A percentile compares a stretch with the other conserved stretches of the same genome.
phyloP scores from a whole-genome alignment of 30 jellyfish, hydroid and myxozoan species.

The Chironex yamaguchii region DNA sequence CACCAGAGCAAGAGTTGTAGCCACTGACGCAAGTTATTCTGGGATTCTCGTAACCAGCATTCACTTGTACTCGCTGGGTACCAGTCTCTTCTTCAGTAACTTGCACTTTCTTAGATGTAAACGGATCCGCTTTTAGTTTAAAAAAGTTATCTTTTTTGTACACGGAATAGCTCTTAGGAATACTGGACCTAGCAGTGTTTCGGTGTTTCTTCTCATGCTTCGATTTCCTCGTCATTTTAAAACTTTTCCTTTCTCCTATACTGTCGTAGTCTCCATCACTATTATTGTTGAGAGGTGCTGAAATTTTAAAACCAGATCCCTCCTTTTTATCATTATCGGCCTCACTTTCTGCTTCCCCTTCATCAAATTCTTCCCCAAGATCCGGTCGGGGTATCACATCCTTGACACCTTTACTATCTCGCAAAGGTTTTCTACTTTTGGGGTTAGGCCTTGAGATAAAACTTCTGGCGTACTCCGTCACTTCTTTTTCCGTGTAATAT shows the following conservation, averaged over 20 bases:
- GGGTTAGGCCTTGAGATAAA: not conserved
- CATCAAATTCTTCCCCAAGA: not conserved
- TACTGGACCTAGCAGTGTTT: not conserved
- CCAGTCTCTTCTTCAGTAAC: conserved; percentile 99
- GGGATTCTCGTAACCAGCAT: conserved; percentile 98
- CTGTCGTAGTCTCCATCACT: not conserved
- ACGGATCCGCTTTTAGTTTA: not conserved
- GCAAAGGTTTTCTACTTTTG: not conserved
- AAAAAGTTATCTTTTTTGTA: not conserved
- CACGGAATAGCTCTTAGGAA: not conserved
- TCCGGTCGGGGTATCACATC: not conserved
- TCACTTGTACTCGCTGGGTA: conserved; percentile 97
- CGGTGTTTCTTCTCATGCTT: not conserved
- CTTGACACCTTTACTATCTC: not conserved
- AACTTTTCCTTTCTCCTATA: not conserved
- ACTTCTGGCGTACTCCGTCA: not conserved
- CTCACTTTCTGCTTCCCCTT: not conserved
- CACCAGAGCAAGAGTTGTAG: conserved; percentile 91
- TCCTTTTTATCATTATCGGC: not conserved
- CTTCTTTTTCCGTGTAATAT: not conserved
- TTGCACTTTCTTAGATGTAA: conserved; percentile 84
- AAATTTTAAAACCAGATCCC: not conserved
- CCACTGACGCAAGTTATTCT: conserved; percentile 92
- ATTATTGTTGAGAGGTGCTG: not conserved
- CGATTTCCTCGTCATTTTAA: not conserved